These are phyloP conservation scores for Phenganax marumi DNA, from an alignment of 92 coral and sea anemone genomes.

Conservation along the genomic window DNA sequence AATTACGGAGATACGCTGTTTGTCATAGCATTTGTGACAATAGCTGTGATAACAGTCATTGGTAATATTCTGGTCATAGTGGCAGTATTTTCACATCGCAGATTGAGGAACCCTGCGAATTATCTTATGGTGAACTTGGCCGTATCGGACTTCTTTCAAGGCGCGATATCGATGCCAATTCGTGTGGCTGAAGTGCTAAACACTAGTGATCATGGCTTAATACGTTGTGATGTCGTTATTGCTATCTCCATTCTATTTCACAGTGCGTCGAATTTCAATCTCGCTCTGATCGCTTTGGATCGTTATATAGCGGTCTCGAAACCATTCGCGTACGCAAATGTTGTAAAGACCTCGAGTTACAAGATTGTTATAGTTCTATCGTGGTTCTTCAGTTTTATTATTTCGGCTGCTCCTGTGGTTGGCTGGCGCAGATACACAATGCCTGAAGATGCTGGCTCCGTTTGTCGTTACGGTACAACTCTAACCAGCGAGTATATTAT, in stretches of 20 bases:
- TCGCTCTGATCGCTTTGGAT: slow-evolving; percentile 26
- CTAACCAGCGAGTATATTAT: slow-evolving; percentile 72
- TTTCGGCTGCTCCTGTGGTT: slow-evolving; percentile 66
- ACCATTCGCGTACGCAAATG: slow-evolving; percentile 31
- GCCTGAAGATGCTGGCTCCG: slow-evolving; percentile 52
- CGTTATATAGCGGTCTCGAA: slow-evolving; percentile 57
- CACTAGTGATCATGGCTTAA: slow-evolving; percentile 12
- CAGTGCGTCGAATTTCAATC: slow-evolving; percentile 28
- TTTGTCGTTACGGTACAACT: slow-evolving; percentile 76
- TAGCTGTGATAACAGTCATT: slow-evolving; percentile 59
- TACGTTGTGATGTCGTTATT: slow-evolving; percentile 32
- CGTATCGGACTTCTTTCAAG: slow-evolving; percentile 67
- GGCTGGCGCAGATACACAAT: slow-evolving; percentile 57
- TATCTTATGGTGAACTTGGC: slow-evolving; percentile 84
- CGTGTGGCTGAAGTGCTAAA: slow-evolving; percentile 79
- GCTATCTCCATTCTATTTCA: slow-evolving; percentile 3
- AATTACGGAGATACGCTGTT: slow-evolving; percentile 10
- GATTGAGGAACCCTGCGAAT: slow-evolving; percentile 74
- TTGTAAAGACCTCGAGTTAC: slow-evolving; percentile 13
- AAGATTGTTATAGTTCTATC: slow-evolving; percentile 39
- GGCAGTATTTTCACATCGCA: slow-evolving; percentile 78
- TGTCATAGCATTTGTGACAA: not conserved
- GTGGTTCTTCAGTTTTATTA: slow-evolving; percentile 60
- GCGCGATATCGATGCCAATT: slow-evolving; percentile 71
- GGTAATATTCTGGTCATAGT: slow-evolving; percentile 75